Conservation (phyloP, 2,888 invertebrate genomes). For the Tupiocoris notatus region DNA sequence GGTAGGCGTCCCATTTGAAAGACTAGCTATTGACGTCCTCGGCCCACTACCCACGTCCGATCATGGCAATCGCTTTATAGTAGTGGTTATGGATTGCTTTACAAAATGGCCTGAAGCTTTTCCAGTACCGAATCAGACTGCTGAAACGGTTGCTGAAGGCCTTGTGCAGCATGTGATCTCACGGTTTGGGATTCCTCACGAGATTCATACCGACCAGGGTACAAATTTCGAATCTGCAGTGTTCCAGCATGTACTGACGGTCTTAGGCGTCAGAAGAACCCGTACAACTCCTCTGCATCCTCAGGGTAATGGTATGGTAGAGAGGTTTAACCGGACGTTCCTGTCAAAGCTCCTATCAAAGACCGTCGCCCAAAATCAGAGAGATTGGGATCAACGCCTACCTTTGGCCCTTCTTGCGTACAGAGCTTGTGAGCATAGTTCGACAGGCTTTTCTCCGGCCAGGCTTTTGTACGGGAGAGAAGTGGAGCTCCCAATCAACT, state of each 20-base stretch:
- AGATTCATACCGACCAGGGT: slow-evolving; percentile 51
- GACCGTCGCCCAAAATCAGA: slow-evolving; percentile 46
- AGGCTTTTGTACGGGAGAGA: neutral
- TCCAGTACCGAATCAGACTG: too few relatives aligned
- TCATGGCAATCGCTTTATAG: slow-evolving; percentile 48
- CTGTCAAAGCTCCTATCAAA: slow-evolving; percentile 46
- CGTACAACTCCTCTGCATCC: slow-evolving; percentile 45
- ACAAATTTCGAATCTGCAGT: slow-evolving; percentile 50
- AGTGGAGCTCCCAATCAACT: neutral
- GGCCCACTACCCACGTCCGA: slow-evolving; percentile 45
- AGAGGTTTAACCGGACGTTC: slow-evolving; percentile 47
- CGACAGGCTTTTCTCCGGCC: slow-evolving; percentile 23
- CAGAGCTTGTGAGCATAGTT: slow-evolving; percentile 31
- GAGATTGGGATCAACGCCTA: slow-evolving; percentile 48
- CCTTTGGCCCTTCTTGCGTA: slow-evolving; percentile 43
- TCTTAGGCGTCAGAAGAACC: slow-evolving; percentile 38
- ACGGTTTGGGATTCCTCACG: slow-evolving; percentile 46
- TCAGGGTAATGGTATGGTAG: slow-evolving; percentile 49
- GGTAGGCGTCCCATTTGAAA: neutral
- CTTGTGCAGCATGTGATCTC: slow-evolving; percentile 48
- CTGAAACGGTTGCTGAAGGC: slow-evolving; percentile 51
- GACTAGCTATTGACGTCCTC: neutral
- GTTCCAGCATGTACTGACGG: slow-evolving; percentile 47
- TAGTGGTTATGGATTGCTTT: slow-evolving; percentile 50
- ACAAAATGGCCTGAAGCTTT: too few relatives aligned